Conservation (phyloP, 1,140 invertebrate species). For the Drosophila kurseongensis region DNA sequence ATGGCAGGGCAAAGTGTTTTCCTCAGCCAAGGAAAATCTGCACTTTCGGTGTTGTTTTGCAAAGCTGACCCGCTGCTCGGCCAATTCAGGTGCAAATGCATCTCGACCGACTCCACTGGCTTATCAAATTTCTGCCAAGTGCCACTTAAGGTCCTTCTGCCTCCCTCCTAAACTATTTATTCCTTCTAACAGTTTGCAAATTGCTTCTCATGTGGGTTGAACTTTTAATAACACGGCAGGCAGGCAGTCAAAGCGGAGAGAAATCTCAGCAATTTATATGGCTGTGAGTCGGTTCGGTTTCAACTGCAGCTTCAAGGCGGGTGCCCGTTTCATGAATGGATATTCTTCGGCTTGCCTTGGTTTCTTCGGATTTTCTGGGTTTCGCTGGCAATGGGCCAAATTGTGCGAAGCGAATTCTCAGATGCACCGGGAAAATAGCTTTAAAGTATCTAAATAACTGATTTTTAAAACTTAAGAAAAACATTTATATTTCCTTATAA, state of each 20-base stretch:
- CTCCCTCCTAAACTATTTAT: conserved; percentile 50
- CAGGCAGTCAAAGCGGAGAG: conserved; percentile 49
- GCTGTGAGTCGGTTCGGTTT: conserved; percentile 24
- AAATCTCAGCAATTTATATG: conserved; percentile 74
- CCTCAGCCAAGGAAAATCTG: conserved; percentile 10
- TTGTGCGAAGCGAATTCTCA: conserved; percentile 30
- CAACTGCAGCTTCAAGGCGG: conserved; percentile 39
- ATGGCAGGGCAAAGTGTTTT: conserved; percentile 40
- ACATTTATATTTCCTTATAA: no score
- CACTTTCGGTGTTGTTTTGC: conserved; percentile 19
- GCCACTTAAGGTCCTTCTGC: conserved; percentile 47
- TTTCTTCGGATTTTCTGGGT: conserved; percentile 10
- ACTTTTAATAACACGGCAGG: conserved; percentile 75
- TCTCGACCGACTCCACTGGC: conserved; percentile 7
- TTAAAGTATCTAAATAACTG: no score
- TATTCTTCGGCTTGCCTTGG: conserved; percentile 20
- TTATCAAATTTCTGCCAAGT: conserved; percentile 51
- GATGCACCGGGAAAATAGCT: not conserved
- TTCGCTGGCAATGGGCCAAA: conserved; percentile 57
- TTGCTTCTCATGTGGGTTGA: conserved; percentile 70
- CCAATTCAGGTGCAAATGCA: conserved; percentile 46
- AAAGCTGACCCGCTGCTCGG: conserved; percentile 1
- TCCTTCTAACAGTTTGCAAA: conserved; percentile 68
- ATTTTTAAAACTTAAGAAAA: no score
- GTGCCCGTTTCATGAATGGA: conserved; percentile 71